These are phyloP conservation scores for Zaprionus gabonicus DNA, from an alignment of 1,140 invertebrate species.

Conservation along the genomic window DNA sequence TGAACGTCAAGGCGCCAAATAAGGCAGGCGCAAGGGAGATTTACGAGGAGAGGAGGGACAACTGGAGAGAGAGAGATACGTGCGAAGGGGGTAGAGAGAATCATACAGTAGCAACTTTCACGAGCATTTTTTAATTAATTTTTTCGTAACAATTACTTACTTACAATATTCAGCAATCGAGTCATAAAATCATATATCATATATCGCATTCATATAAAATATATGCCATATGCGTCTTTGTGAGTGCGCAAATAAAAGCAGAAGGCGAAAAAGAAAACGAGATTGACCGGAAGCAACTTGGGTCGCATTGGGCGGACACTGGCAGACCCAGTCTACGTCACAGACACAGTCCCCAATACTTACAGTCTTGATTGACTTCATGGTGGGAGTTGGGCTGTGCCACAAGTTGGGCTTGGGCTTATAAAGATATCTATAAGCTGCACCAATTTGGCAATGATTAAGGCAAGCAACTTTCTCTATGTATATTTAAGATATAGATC, in stretches of 20 bases:
- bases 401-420: conserved; percentile 10
- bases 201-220: conserved; percentile 30
- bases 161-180: conserved; percentile 48
- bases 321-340: too few species aligned
- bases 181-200: conserved; percentile 25
- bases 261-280: conserved; percentile 68
- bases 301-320: conserved; percentile 60
- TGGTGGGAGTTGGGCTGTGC: conserved; percentile 32
- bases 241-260: conserved; percentile 73
- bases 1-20: conserved; percentile 79
- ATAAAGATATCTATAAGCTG: conserved; percentile 17
- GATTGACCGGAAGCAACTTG: conserved; percentile 73
- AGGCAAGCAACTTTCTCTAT: conserved; percentile 31
- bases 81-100: conserved; percentile 44
- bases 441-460: conserved; percentile 14
- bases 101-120: conserved; percentile 71
- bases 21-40: conserved; percentile 42
- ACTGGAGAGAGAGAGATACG: background rate
- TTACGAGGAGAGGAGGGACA: background rate
- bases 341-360: conserved; percentile 13
- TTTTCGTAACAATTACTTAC: conserved; percentile 61
- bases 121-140: conserved; percentile 74
- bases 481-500: background rate
- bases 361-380: background rate
- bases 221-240: conserved; percentile 2